phyloP scores from a whole-genome alignment of 1,140 invertebrate genomes.

The Drosophila bifasciata region DNA sequence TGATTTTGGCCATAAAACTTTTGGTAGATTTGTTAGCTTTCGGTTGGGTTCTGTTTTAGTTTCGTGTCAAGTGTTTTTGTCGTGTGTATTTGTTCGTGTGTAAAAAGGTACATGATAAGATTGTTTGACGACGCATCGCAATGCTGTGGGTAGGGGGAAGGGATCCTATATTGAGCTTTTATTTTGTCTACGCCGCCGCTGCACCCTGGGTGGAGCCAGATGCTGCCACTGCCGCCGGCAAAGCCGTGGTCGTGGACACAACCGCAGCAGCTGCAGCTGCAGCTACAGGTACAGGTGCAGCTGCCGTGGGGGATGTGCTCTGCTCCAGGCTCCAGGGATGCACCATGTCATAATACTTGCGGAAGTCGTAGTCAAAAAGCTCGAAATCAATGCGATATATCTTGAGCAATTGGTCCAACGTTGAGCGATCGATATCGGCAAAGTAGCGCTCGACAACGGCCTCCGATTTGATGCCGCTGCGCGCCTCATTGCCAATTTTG shows the following conservation, averaged over 20 bases:
- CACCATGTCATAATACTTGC: slow-evolving; percentile 86
- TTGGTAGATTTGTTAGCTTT: slow-evolving; percentile 70
- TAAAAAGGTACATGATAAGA: slow-evolving; percentile 79
- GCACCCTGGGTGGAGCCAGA: slow-evolving; percentile 18
- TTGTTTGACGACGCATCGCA: slow-evolving; percentile 62
- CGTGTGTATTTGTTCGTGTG: slow-evolving; percentile 36
- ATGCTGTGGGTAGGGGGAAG: background rate
- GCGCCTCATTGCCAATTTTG: slow-evolving; percentile 85
- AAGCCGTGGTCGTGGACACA: background rate
- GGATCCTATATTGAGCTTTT: slow-evolving; percentile 25
- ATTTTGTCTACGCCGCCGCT: slow-evolving; percentile 23
- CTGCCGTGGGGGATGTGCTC: slow-evolving; percentile 33
- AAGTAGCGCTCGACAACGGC: slow-evolving; percentile 87
- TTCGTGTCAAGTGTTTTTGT: slow-evolving; percentile 12
- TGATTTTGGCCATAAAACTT: slow-evolving; percentile 67
- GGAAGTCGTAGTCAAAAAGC: slow-evolving; percentile 87
- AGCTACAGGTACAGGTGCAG: no score
- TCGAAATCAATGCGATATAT: slow-evolving; percentile 91
- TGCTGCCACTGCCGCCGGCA: background rate
- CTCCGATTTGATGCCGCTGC: slow-evolving; percentile 84
- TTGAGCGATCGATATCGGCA: slow-evolving; percentile 86
- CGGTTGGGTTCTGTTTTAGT: slow-evolving; percentile 60
- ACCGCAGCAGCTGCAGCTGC: background rate
- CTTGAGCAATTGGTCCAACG: slow-evolving; percentile 87
- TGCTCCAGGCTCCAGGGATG: slow-evolving; percentile 62